phyloP scores from a whole-genome alignment of 2,797 vertebrate species.

The Sparus aurata region DNA sequence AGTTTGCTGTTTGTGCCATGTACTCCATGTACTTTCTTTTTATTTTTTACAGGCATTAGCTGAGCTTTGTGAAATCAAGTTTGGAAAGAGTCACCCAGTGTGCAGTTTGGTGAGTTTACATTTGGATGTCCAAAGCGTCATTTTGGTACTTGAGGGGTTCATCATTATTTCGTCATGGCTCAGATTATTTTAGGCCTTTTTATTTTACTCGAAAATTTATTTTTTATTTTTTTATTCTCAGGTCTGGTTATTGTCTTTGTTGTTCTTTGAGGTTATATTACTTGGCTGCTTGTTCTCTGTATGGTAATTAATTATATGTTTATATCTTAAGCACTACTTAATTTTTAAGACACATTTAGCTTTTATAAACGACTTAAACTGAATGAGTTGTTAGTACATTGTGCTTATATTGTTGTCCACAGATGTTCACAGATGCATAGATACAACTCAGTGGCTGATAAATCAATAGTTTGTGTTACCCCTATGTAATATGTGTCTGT shows the following conservation, averaged over 20 bases:
- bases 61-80: slow-evolving; percentile 99
- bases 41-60: slow-evolving; percentile 90
- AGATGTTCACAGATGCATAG: neutral
- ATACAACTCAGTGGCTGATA: neutral
- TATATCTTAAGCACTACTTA: neutral
- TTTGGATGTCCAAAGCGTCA: neutral
- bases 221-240: no score
- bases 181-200: neutral
- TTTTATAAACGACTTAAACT: neutral
- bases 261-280: slow-evolving; percentile 7
- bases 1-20: neutral
- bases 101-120: slow-evolving; percentile 91
- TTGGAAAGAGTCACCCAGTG: slow-evolving; percentile 96
- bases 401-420: neutral
- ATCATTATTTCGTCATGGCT: neutral
- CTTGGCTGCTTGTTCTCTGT: neutral
- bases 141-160: neutral
- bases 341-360: neutral
- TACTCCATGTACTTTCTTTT: slow-evolving; percentile 30
- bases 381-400: neutral
- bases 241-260: slow-evolving; percentile 11
- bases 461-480: neutral
- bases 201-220: neutral
- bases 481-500: slow-evolving; percentile 7
- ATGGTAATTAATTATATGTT: neutral